Conservation (phyloP, 1,140 invertebrate species). For the Leucophenga varia region DNA sequence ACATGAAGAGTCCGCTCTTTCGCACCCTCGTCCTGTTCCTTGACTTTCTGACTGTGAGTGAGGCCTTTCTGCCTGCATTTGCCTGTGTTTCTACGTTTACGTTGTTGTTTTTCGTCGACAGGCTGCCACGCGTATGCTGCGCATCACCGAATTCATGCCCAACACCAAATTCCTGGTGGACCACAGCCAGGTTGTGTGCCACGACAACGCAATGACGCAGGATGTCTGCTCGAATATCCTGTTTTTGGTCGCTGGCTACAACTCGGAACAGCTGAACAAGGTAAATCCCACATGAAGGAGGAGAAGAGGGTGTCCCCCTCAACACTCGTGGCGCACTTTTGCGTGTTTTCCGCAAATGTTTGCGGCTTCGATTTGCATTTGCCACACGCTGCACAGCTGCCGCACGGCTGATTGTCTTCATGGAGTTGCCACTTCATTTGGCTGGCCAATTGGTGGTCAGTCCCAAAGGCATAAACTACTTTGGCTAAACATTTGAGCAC, state of each 20-base stretch:
- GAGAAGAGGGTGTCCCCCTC: too few species aligned
- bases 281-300: too few species aligned
- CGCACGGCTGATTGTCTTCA: too few species aligned
- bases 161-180: constrained; percentile 58
- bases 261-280: constrained; percentile 58
- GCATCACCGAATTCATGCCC: constrained; percentile 62
- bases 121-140: constrained; percentile 57
- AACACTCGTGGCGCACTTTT: constrained; percentile 5
- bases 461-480: too few species aligned
- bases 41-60: constrained; percentile 40
- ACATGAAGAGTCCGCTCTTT: constrained; percentile 61
- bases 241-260: constrained; percentile 62
- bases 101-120: constrained; percentile 24
- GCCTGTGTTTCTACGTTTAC: neutral
- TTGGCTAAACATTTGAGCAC: too few species aligned
- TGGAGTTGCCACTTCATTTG: too few species aligned
- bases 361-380: constrained; percentile 23
- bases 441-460: too few species aligned
- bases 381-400: too few species aligned
- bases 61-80: too few species aligned
- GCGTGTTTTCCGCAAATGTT: constrained; percentile 11
- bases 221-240: constrained; percentile 63
- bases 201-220: constrained; percentile 57
- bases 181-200: constrained; percentile 59
- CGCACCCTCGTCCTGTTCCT: constrained; percentile 43